Evolutionary conservation across 2,888 invertebrate genomes (phyloP).

Genomic region (Acrocyrtus sp.): DNA sequence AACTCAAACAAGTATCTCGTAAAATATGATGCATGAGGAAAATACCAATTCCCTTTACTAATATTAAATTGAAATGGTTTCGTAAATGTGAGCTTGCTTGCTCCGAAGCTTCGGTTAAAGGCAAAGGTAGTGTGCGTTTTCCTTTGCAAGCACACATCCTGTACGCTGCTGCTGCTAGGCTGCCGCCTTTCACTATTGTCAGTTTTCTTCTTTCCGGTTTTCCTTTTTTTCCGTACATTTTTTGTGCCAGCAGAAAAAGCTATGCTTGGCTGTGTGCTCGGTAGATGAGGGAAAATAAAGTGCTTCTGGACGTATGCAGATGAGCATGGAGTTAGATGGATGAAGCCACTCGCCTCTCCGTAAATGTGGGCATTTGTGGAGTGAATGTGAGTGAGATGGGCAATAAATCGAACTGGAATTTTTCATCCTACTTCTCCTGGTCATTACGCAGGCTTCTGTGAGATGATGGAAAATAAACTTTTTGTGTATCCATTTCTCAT

Average conservation of each 20-base stretch:
- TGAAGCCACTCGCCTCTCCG: slow-evolving; percentile 15
- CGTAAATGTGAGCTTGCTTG: slow-evolving; percentile 36
- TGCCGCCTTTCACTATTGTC: too few relatives aligned
- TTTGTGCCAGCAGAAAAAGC: too few relatives aligned
- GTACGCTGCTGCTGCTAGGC: too few relatives aligned
- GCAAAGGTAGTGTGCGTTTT: too few relatives aligned
- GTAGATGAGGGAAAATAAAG: slow-evolving; percentile 4
- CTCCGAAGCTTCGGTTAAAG: too few relatives aligned
- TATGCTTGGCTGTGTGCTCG: too few relatives aligned
- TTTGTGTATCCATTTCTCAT: neutral
- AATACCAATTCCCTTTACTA: slow-evolving; percentile 46
- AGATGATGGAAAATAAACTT: slow-evolving; percentile 5
- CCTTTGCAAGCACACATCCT: too few relatives aligned
- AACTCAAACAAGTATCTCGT: slow-evolving; percentile 46
- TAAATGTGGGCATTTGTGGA: neutral
- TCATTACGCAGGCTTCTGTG: slow-evolving; percentile 46
- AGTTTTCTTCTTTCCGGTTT: too few relatives aligned
- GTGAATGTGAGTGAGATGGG: neutral
- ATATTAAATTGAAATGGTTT: slow-evolving; percentile 48
- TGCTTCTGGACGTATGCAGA: slow-evolving; percentile 32
- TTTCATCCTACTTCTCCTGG: slow-evolving; percentile 49
- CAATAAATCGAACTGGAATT: too few relatives aligned
- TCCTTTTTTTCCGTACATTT: too few relatives aligned
- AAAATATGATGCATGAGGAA: slow-evolving; percentile 52
- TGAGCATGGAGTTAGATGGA: slow-evolving; percentile 38